Evolutionary conservation across 2,888 invertebrate species (phyloP), one percentile per base, ranked within the genome.

Genomic region (Limnephilus auricula): DNA sequence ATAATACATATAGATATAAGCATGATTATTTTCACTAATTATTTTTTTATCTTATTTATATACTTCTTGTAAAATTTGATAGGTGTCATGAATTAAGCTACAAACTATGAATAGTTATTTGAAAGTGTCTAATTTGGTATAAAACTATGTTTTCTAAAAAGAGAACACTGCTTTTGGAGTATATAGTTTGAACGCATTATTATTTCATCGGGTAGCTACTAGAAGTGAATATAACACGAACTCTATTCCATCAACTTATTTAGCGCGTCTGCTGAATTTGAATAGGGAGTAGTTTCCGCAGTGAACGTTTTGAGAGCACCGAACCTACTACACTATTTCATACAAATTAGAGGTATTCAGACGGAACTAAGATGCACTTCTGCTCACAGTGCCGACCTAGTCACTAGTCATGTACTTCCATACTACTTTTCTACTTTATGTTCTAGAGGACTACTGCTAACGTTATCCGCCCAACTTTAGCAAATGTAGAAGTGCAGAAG

Each of bases 301-400:
- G 82, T 65, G 50, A 65, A 82, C 82, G 34, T 82, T 82, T 32
- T 34, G 82, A 82, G 82, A 82, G 15, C 34, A 34, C 25, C 32
- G 25, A 65, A 65, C 25, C 50, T 25, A 65, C 50, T 82, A 31
- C 18, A 34, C 13, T 34, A 82, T 82, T 82, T 82, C 34, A 34
- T 34, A 34, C 82, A 82, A 82, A 82, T 32, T 82, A 82, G 82
- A 82, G 82, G 82, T 82, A 82, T 82, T 82, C 82, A 32, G 34
- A 32, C 13, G 82, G 82, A 82, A 82, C 82, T 82, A 82, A 82
- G 82, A 82, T 82, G 34, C 82, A 82, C 82, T 65, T 65, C 50
- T 65, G 50, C 50, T 65, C 50, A 18, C 50, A 65, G 50, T 65
- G 50, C 1, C 50, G 6, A 25, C 50, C 50, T 65, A 65, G 18